Evolutionary conservation across 92 coral and sea anemone genomes (phyloP), one percentile per base, ranked within the genome.

Genomic region (Isaurus tuberculatus): DNA sequence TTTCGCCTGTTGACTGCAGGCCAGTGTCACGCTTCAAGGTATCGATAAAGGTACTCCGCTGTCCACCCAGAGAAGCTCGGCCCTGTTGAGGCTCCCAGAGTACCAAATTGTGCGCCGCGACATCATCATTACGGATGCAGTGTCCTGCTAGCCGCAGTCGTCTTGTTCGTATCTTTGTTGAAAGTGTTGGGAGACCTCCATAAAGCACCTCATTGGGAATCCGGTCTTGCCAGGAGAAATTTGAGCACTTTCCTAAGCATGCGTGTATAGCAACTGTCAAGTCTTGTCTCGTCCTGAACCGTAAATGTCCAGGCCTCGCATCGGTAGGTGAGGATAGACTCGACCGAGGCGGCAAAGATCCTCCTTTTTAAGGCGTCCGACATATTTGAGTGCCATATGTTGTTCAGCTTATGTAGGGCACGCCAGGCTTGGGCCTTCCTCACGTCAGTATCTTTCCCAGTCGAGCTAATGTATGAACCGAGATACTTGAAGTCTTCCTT

Each of bases 21-120:
- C 66, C 66, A 60, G 66, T 60, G 25, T 60, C 66, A 60, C 66
- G 66, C 5, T 60, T 60, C 66, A 60, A 60, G 66, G 66, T 60
- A 60, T 60, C 66, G 20, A 60, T 60, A 60, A 60, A 60, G 20
- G 16, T 8, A 60, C 66, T 60, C 66, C 66, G 66, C 66, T 60
- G 66, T 60, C 66, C 66, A 60, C 66, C 66, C 66, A n/a, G 66
- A 60, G 66, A 16, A 60, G 20, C 66, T 60, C 66, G 66, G 66
- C 20, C 19, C 66, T 60, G 66, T 60, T 36, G 42, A 36, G 42
- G 42, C 8, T 36, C 42, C 42, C 42, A 36, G 42, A 36, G 42
- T n/a, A 60, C 66, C 25, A 60, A 25, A 16, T 25, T 7, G 66
- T 60, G 66, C 25, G 20, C 66, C 13, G 66, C 66, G 66, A 60